Base-by-base conservation (phyloP, 1,140 invertebrate genomes). In the Thaumetopoea pityocampa region DNA sequence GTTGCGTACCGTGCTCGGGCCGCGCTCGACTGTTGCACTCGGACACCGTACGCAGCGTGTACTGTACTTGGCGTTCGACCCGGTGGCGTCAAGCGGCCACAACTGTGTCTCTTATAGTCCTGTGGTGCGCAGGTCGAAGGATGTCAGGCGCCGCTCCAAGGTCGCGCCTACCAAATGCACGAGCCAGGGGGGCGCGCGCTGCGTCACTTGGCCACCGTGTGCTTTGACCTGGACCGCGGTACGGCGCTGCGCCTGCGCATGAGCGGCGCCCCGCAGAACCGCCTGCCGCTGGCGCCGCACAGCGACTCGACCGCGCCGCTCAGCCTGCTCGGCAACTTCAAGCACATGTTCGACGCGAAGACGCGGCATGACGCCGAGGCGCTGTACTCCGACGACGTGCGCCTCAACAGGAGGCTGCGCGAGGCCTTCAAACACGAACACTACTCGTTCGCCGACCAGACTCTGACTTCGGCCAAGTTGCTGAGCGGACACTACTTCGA, bases 271-370 rank as follows among this genome's bases (percentile, higher is more conserved):
- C 58, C 65, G 17, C 48, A 43, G 43, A 53, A 62, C 47, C 54
- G 22, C 5, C 51, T 62, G 26, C 48, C 44, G 9, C 30, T 71
- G 33, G 28, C 56, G 18, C 58, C 73, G 22, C 72, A 76, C 54
- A 6, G 19, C 11, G 65, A 74, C 16, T 28, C 6, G 4, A 18
- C 42, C 28, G 51, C 61, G 18, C 73, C 74, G 38, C 67, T 80
- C 35, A 68, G 67, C 20, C 57, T 85, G 35, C 62, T 85, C 26
- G 81, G 76, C 33, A 85, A 83, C 59, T 80, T 85, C 58, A 78
- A 81, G 48, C 71, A 69, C 23, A 78, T 84, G 81, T 78, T 82
- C 51, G 83, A 85, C 55, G 49, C 65, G 3, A 54, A 37, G 16
- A 71, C 67, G n/a, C 61, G 74, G 4, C 51, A 48, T 17, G 73